A percentile compares a stretch with the other conserved stretches of the same genome.
phyloP scores from a whole-genome alignment of 2,888 invertebrate genomes.

The Dioctria linearis region DNA sequence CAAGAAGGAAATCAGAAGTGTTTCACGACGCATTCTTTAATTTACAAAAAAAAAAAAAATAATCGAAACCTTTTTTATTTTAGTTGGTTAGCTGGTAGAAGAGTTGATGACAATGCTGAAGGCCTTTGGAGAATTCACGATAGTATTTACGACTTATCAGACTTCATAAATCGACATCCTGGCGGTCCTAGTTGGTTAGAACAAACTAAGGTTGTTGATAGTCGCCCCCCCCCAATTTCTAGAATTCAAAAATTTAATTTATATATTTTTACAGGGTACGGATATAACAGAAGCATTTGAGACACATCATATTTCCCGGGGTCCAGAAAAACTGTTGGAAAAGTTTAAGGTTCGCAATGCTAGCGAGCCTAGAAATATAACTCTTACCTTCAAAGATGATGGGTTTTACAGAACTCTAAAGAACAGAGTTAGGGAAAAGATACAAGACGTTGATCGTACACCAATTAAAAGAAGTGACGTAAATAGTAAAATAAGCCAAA shows the following conservation, averaged over 20 bases:
- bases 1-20: too few relatives aligned
- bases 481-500: constrained; percentile 58
- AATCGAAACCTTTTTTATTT: constrained; percentile 41
- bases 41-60: too few relatives aligned
- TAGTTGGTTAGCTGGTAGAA: constrained; percentile 78
- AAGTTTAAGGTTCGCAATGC: constrained; percentile 80
- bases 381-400: constrained; percentile 81
- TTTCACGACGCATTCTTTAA: too few relatives aligned
- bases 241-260: not conserved
- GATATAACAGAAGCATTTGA: constrained; percentile 88
- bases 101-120: constrained; percentile 80
- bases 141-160: constrained; percentile 86
- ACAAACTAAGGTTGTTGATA: constrained; percentile 75
- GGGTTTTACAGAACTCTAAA: constrained; percentile 84
- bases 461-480: constrained; percentile 67
- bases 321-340: constrained; percentile 75
- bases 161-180: constrained; percentile 86
- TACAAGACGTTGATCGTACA: constrained; percentile 73
- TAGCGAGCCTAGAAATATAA: constrained; percentile 77
- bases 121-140: constrained; percentile 85
- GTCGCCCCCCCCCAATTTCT: not conserved
- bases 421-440: constrained; percentile 73
- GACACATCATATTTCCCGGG: constrained; percentile 77
- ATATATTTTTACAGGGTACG: constrained; percentile 73
- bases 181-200: constrained; percentile 86